Evolutionary conservation across 2,888 invertebrate genomes (phyloP).

Genomic region (Dryadula phaetusa): DNA sequence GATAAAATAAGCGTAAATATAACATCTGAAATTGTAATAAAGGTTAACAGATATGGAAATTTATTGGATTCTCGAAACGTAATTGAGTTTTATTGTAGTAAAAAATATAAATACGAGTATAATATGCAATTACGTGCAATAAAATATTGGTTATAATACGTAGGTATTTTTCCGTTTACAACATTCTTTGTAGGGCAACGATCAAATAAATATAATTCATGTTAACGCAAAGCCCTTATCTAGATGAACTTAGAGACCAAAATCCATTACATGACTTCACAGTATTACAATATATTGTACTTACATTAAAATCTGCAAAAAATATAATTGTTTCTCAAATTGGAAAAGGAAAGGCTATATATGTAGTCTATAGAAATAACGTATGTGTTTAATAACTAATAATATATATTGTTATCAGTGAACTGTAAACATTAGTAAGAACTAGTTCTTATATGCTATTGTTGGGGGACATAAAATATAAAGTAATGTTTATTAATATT

Average conservation of each 20-base stretch:
- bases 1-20: constrained; percentile 27
- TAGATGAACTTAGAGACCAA: neutral
- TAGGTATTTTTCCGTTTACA: constrained; percentile 44
- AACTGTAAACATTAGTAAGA: neutral
- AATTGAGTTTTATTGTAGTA: constrained; percentile 44
- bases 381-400: neutral
- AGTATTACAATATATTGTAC: constrained; percentile 14
- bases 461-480: neutral
- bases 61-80: constrained; percentile 42
- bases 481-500: neutral
- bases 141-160: constrained; percentile 44
- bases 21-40: constrained; percentile 41
- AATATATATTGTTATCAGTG: neutral
- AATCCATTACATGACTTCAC: constrained; percentile 1
- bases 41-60: constrained; percentile 42
- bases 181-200: constrained; percentile 45
- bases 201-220: constrained; percentile 25
- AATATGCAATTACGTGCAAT: constrained; percentile 44
- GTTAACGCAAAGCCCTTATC: neutral
- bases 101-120: constrained; percentile 42
- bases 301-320: constrained; percentile 30
- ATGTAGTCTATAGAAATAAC: constrained; percentile 9
- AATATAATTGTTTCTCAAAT: constrained; percentile 27
- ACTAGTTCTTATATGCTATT: neutral
- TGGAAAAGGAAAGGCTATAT: constrained; percentile 28